Evolutionary conservation across 2,113 vertebrate species (phyloP).

Genomic region (Burhinus oedicnemus): DNA sequence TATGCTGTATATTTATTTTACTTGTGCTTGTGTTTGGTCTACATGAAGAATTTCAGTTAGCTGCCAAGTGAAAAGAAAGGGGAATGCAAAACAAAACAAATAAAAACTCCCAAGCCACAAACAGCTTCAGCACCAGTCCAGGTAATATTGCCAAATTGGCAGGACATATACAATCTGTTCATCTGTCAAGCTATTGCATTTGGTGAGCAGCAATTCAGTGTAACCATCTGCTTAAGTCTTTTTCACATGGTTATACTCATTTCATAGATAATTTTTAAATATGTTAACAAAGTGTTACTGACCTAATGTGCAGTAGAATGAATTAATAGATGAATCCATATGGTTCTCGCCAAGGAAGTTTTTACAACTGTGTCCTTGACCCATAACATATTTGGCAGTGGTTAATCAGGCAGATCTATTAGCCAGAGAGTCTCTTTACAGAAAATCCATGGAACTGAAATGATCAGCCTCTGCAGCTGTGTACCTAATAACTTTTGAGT

Average conservation of each 20-base stretch:
- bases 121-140: not conserved
- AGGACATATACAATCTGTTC: not conserved
- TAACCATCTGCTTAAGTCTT: slow-evolving; percentile 28
- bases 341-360: not conserved
- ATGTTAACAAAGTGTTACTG: not conserved
- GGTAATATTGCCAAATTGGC: slow-evolving; percentile 29
- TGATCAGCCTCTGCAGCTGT: not conserved
- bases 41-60: slow-evolving; percentile 33
- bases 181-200: slow-evolving; percentile 10
- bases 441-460: not conserved
- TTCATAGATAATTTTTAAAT: not conserved
- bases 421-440: not conserved
- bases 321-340: not conserved
- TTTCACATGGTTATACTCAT: not conserved
- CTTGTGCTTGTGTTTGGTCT: slow-evolving; percentile 11
- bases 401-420: not conserved
- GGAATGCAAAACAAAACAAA: not conserved
- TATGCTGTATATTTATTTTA: not conserved
- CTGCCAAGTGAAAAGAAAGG: not conserved
- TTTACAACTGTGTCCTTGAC: not conserved
- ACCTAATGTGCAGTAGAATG: not conserved
- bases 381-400: not conserved
- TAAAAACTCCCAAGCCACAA: not conserved
- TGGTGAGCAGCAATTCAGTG: not conserved
- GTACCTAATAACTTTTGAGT: not conserved